Base-by-base conservation (phyloP, 2,888 invertebrate genomes). In the Microdon myrmicae region DNA sequence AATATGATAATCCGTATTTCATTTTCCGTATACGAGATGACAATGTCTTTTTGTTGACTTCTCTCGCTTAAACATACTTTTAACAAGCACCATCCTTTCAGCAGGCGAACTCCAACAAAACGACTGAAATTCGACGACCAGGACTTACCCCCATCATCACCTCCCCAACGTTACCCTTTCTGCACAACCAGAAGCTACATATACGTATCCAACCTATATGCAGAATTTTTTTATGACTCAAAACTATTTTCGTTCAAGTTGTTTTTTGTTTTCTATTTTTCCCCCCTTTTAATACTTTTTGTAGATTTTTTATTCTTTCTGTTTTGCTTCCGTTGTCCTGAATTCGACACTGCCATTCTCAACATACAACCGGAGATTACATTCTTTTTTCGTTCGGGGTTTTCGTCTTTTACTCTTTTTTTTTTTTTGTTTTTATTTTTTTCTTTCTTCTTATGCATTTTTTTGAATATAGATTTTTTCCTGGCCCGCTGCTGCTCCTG, bases 301-400 rank as follows among this genome's bases (percentile, higher is more conserved):
- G 26, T 25, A 7, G 32, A 20, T 28, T 13, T 19, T 8, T 17
- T 34, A 22, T 58, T 53, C 39, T 16, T 19, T 64, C 51, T 64
- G 58, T 64, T 64, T 64, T 64, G 64, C 58, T 64, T 64, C 64
- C 64, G 64, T 64, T 64, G 64, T 64, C 64, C 64, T 64, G 64
- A 64, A 64, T 64, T 64, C 51, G 64, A 64, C 64, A 64, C 58
- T 64, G 58, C 64, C 58, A 53, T 64, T 64, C 51, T 51, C 51
- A 53, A 58, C 64, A 64, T 58, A 64, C 64, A 64, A 53, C 64
- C 64, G 64, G 64, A 64, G 64, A 64, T 64, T 64, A 64, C 64
- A 58, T 37, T 64, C 44, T 44, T 64, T 53, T 58, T 56, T 14
- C n/a, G n/a, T 31, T 45, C 35, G 22, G n/a, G n/a, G n/a, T 10